Percentiles rank a stretch among this genome's conserved stretches.
Conservation (phyloP, 1,140 invertebrate genomes). For the Palaemon carinicauda region DNA sequence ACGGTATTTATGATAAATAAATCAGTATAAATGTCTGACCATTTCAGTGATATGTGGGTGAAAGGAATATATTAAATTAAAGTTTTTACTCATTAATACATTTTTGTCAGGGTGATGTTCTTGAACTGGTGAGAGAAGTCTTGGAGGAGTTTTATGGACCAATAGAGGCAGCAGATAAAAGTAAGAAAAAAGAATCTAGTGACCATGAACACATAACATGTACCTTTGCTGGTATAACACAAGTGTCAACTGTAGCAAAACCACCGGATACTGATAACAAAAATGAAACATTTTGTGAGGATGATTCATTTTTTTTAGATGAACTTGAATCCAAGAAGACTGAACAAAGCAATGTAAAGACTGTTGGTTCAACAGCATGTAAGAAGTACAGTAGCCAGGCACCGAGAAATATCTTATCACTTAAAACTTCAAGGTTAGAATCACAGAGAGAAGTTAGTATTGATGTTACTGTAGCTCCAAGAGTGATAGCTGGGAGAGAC, state of each 20-base stretch:
- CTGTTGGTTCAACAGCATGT: background rate
- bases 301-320: background rate
- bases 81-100: background rate
- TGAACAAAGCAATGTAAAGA: background rate
- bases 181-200: background rate
- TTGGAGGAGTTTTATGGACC: conserved; percentile 28
- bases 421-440: too few relatives aligned
- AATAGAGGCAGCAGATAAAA: background rate
- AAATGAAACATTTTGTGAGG: background rate
- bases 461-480: too few relatives aligned
- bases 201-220: conserved; percentile 31
- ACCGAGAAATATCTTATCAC: too few relatives aligned
- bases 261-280: background rate
- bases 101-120: conserved; percentile 16
- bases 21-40: too few relatives aligned
- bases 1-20: too few relatives aligned
- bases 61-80: too few relatives aligned
- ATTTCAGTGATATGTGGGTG: too few relatives aligned
- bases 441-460: too few relatives aligned
- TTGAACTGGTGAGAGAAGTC: background rate
- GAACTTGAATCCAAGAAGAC: background rate
- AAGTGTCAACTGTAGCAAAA: background rate
- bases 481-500: too few relatives aligned
- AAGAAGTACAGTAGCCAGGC: too few relatives aligned
- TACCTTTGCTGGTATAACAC: conserved; percentile 23